phyloP scores from a whole-genome alignment of 2,888 invertebrate species.

The Drosophila anomalata region DNA sequence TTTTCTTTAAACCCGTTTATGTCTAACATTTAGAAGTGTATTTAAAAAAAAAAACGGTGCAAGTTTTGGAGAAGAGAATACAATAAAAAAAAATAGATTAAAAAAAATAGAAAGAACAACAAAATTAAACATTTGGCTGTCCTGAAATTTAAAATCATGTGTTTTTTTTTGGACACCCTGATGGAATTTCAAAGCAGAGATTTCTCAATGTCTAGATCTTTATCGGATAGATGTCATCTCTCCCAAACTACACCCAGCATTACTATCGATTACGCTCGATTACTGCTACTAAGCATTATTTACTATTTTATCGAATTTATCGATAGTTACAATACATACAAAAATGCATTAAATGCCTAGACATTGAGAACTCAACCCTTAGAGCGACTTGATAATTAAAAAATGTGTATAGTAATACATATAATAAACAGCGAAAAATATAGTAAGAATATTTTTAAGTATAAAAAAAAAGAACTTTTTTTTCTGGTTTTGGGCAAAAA shows the following conservation, averaged over 20 bases:
- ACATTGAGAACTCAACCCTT: slow-evolving; percentile 40
- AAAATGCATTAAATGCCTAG: slow-evolving; percentile 18
- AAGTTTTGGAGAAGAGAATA: slow-evolving; percentile 50
- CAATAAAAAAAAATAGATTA: slow-evolving; percentile 44
- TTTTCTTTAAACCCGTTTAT: slow-evolving; percentile 19
- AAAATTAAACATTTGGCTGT: slow-evolving; percentile 12
- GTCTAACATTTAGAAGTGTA: slow-evolving; percentile 43
- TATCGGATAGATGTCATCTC: slow-evolving; percentile 8
- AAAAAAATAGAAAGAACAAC: slow-evolving; percentile 24
- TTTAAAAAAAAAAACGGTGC: slow-evolving; percentile 49
- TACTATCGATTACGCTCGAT: slow-evolving; percentile 26
- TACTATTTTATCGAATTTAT: slow-evolving; percentile 9
- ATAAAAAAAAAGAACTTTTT: neutral
- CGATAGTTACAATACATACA: slow-evolving; percentile 13
- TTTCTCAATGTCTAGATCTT: slow-evolving; percentile 30
- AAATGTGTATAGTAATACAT: slow-evolving; percentile 19
- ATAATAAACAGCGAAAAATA: slow-evolving; percentile 45
- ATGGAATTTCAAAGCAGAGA: slow-evolving; percentile 56
- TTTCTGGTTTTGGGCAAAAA: slow-evolving; percentile 54
- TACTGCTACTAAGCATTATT: slow-evolving; percentile 30
- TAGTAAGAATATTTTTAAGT: slow-evolving; percentile 14
- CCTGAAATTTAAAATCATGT: slow-evolving; percentile 6
- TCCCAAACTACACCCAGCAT: slow-evolving; percentile 28
- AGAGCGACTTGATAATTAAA: slow-evolving; percentile 19
- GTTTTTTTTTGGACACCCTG: slow-evolving; percentile 50